phyloP scores from a whole-genome alignment of 2,888 invertebrate genomes.

The Opisthograptis luteolata region DNA sequence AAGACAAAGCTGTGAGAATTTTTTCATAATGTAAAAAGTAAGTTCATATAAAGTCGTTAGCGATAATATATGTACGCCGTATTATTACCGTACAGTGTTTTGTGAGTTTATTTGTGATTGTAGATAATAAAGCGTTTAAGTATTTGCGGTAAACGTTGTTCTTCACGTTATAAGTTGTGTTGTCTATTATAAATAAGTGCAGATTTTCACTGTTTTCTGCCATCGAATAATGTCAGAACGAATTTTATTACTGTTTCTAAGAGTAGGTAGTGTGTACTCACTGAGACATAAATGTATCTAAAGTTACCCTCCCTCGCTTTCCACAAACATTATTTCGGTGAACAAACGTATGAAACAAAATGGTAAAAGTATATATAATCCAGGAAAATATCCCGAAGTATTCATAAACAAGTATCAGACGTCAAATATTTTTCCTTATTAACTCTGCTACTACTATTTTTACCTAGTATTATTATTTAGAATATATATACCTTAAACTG shows the following conservation, averaged over 20 bases:
- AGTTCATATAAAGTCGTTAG: constrained; percentile 72
- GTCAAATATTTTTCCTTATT: not conserved
- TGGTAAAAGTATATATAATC: not conserved
- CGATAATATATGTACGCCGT: constrained; percentile 59
- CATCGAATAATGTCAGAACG: constrained; percentile 38
- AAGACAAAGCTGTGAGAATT: constrained; percentile 75
- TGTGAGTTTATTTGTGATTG: constrained; percentile 58
- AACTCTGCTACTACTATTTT: not conserved
- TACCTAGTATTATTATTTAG: constrained; percentile 4
- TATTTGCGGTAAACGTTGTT: constrained; percentile 40
- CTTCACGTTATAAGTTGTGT: constrained; percentile 8
- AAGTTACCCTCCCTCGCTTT: constrained; percentile 1
- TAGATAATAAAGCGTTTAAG: constrained; percentile 52
- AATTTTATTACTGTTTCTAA: constrained; percentile 32
- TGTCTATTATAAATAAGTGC: constrained; percentile 8
- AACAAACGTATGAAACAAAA: not conserved
- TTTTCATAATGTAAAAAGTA: constrained; percentile 81
- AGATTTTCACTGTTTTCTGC: constrained; percentile 17
- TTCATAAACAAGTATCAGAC: not conserved
- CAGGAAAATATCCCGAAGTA: not conserved
- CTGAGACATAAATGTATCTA: not conserved
- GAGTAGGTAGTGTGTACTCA: not conserved
- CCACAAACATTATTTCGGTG: not conserved
- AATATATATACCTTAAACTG: constrained; percentile 44
- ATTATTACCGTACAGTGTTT: constrained; percentile 46